Evolutionary conservation across 1,140 invertebrate genomes (phyloP), one percentile per base, ranked within the genome.

Genomic region (Caenorhabditis brenneri): DNA sequence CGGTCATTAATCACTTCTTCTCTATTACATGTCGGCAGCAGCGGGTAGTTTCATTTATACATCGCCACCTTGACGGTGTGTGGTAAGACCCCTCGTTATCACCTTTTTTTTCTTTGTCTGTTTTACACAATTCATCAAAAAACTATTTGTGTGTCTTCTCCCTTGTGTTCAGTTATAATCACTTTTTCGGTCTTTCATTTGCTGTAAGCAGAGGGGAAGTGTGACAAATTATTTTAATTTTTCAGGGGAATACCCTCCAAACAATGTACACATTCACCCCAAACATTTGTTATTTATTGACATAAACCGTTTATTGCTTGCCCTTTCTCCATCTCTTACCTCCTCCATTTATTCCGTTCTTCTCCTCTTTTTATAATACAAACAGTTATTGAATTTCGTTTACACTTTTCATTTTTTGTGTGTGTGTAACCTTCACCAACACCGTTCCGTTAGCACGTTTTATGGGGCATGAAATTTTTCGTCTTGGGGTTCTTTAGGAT

Each of bases 301-400:
- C 65, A 74, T 42, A 74, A 74, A 74, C 65, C 65, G 36, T 74
- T 74, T 39, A 74, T 74, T 39, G 65, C 65, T 74, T 74, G 27
- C 36, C 65, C 33, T 42, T 42, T 27, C 16, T 36, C 36, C 46
- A n/a, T n/a, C 33, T 36, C 16, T 10, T 12, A 33, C 36, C 24
- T 2, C 12, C n/a, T 46, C 65, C 24, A 74, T 42, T 74, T 36
- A 74, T 33, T 46, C 65, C 65, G 65, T 74, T 74, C 65, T 74
- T 22, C 9, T 27, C n/a, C 7, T 16, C 27, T 12, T 19, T n/a
- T 33, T 16, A 19, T 65, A 6, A 6, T 27, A 36, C 58, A 65
- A 65, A 65, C 31, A 65, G 31, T 74, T 74, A 74, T 74, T 74
- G 65, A 42, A 74, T 74, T 42, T 46, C 65, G 36, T 74, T 74